Conservation (phyloP, 2,888 invertebrate genomes). For the Bembecia ichneumoniformis region DNA sequence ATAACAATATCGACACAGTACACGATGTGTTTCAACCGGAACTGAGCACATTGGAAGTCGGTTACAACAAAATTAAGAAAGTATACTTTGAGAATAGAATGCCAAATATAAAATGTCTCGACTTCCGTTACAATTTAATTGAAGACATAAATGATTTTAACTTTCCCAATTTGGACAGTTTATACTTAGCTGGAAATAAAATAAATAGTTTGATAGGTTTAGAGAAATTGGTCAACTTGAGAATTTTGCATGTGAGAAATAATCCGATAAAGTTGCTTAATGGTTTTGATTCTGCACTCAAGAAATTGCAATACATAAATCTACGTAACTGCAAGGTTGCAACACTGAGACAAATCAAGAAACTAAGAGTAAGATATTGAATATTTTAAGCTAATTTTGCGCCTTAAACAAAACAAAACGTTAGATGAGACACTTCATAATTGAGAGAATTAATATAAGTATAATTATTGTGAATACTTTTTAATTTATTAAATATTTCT, state of each 20-base stretch:
- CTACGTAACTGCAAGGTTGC: conserved; percentile 67
- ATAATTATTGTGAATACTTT: background rate
- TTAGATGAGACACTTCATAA: too few relatives aligned
- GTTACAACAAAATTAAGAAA: conserved; percentile 51
- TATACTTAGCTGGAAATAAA: conserved; percentile 84
- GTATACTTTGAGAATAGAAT: conserved; percentile 36
- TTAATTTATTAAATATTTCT: too few relatives aligned
- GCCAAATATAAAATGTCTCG: conserved; percentile 62
- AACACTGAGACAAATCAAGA: conserved; percentile 66
- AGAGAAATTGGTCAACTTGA: conserved; percentile 72
- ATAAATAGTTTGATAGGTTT: conserved; percentile 75
- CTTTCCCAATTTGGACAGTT: conserved; percentile 74
- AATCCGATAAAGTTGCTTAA: conserved; percentile 73
- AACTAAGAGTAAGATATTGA: conserved; percentile 45
- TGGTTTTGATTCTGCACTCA: conserved; percentile 56
- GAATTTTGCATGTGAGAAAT: conserved; percentile 79
- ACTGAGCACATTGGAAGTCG: conserved; percentile 70
- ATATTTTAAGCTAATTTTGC: too few relatives aligned
- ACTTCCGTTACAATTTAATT: conserved; percentile 67
- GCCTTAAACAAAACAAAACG: too few relatives aligned
- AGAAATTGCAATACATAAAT: conserved; percentile 69
- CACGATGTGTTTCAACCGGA: conserved; percentile 67
- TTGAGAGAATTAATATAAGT: background rate
- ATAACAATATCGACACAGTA: conserved; percentile 65
- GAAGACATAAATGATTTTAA: conserved; percentile 52